phyloP scores from a whole-genome alignment of 2,797 vertebrate species.

The Halcyon badia region DNA sequence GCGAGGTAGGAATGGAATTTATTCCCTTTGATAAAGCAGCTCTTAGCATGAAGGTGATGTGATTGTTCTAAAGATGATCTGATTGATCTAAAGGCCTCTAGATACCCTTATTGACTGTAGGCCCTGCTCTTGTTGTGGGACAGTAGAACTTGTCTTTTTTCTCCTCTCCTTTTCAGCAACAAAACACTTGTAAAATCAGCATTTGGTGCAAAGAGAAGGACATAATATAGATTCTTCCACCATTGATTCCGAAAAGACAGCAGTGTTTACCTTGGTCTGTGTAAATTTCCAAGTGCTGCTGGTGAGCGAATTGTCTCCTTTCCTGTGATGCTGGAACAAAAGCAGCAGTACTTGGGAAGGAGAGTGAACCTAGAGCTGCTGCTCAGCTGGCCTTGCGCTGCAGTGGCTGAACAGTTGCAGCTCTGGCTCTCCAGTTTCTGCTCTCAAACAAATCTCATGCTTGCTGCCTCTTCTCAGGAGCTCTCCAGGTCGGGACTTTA shows the following conservation, averaged over 20 bases:
- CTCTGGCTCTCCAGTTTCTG: constrained; percentile 50
- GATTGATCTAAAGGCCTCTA: background rate
- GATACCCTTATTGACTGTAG: background rate
- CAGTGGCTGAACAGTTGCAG: constrained; percentile 2
- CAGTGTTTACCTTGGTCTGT: background rate
- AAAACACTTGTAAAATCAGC: background rate
- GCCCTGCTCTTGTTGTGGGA: background rate
- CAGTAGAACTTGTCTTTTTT: background rate
- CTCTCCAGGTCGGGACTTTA: background rate
- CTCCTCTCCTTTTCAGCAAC: background rate
- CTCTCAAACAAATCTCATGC: background rate
- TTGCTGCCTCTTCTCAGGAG: background rate
- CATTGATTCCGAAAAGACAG: background rate
- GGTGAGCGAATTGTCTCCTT: background rate
- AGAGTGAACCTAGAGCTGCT: background rate
- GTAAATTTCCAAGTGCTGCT: background rate
- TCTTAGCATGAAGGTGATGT: background rate
- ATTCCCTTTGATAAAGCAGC: background rate
- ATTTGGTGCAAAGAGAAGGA: background rate
- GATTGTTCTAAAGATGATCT: background rate
- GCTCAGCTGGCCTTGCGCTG: background rate
- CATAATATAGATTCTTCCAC: background rate
- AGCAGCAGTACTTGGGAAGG: background rate
- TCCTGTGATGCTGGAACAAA: background rate
- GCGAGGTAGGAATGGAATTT: constrained; percentile 87